Evolutionary conservation across 2,113 vertebrate genomes (phyloP).

Genomic region (Hemiprocne comata): DNA sequence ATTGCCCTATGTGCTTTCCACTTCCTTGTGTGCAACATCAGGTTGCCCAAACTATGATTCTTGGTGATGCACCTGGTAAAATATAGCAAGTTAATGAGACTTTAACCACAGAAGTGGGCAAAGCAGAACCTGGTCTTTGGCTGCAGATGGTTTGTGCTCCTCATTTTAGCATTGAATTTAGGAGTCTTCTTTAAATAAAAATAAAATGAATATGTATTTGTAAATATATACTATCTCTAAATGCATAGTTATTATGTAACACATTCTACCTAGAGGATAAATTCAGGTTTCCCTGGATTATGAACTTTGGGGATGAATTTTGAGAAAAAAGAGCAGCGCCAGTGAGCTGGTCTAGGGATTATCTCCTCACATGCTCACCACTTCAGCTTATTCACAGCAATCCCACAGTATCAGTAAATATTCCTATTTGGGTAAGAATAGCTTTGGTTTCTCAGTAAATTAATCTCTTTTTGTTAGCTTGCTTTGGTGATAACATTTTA

Average conservation of each 20-base stretch:
- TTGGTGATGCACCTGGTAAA: neutral
- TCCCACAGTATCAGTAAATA: neutral
- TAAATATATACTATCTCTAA: neutral
- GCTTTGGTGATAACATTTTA: conserved; percentile 16
- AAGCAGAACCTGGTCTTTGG: neutral
- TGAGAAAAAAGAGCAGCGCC: neutral
- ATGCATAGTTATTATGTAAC: neutral
- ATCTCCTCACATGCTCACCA: neutral
- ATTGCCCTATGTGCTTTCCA: neutral
- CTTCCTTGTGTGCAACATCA: neutral
- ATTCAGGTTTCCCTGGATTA: neutral
- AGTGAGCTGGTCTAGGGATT: neutral
- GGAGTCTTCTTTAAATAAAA: neutral
- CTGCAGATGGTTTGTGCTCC: neutral
- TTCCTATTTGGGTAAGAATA: neutral
- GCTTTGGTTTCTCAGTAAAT: conserved; percentile 28
- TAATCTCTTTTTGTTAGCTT: neutral
- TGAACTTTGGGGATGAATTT: neutral
- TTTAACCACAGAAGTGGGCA: neutral
- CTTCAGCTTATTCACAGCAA: neutral
- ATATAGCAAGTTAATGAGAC: neutral
- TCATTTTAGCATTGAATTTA: neutral
- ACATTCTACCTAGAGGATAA: neutral
- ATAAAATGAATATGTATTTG: neutral
- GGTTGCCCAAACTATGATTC: neutral